phyloP scores from a whole-genome alignment of 2,888 invertebrate genomes.

The Leptopilina drosophilae region DNA sequence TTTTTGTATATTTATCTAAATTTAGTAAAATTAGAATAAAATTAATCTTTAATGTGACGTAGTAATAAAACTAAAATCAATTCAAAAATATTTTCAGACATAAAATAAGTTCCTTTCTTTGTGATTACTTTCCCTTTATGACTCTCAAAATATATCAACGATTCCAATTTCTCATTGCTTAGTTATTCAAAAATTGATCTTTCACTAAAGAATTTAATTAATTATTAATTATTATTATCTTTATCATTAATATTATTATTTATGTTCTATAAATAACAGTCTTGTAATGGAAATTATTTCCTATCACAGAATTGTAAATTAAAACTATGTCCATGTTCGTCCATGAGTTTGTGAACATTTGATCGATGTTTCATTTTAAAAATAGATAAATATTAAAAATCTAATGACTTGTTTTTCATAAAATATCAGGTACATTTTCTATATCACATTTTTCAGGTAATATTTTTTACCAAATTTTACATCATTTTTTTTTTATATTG shows the following conservation, averaged over 20 bases:
- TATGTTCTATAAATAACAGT: constrained; percentile 29
- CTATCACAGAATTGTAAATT: constrained; percentile 12
- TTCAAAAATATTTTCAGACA: no score
- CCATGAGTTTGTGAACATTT: constrained; percentile 14
- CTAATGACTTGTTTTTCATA: no score
- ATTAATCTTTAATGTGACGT: no score
- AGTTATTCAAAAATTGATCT: constrained; percentile 29
- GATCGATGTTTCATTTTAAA: constrained; percentile 33
- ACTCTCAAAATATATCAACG: no score
- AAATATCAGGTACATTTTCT: constrained; percentile 12
- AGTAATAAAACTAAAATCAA: no score
- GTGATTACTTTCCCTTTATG: no score
- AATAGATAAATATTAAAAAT: not conserved
- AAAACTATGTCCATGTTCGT: constrained; percentile 15
- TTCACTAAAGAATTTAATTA: constrained; percentile 34
- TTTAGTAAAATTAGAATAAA: no score
- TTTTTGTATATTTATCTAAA: no score
- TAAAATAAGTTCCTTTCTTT: no score
- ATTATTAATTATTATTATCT: no score
- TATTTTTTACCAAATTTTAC: constrained; percentile 1
- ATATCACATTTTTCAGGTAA: no score
- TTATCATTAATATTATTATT: no score
- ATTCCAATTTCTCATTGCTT: not conserved
- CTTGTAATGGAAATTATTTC: constrained; percentile 40
- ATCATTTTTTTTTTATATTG: not conserved